Conservation (phyloP, 2,888 invertebrate genomes). For the Liopterus haemorrhoidalis region DNA sequence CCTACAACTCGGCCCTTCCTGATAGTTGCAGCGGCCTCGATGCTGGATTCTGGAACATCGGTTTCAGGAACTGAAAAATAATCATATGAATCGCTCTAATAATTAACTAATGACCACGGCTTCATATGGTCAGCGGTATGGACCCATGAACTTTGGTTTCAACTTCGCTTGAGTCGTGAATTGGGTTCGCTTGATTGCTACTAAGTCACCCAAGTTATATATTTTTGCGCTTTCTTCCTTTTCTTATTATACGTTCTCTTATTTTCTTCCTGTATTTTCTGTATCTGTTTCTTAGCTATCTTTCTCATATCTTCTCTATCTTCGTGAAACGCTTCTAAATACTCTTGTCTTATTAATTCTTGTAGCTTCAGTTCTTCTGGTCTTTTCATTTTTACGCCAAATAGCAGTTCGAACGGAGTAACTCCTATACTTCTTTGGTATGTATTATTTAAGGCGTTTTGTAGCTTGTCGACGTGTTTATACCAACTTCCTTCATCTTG, state of each 20-base stretch:
- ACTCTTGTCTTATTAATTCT: slow-evolving; percentile 22
- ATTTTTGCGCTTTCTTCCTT: slow-evolving; percentile 22
- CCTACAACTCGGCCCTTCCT: too few relatives aligned
- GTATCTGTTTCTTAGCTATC: slow-evolving; percentile 22
- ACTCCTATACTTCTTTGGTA: slow-evolving; percentile 17
- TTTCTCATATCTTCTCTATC: slow-evolving; percentile 16
- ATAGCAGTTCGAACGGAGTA: slow-evolving; percentile 20
- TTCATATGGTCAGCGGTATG: too few relatives aligned
- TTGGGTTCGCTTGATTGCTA: slow-evolving; percentile 28
- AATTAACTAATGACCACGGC: too few relatives aligned
- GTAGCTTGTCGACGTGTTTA: slow-evolving; percentile 11
- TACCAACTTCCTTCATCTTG: slow-evolving; percentile 21
- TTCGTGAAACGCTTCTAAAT: slow-evolving; percentile 15
- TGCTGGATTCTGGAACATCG: too few relatives aligned
- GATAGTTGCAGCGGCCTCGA: too few relatives aligned
- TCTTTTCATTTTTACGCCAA: slow-evolving; percentile 24
- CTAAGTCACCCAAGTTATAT: slow-evolving; percentile 25
- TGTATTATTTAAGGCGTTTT: slow-evolving; percentile 18
- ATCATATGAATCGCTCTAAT: too few relatives aligned
- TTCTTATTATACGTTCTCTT: slow-evolving; percentile 12
- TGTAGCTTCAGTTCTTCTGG: slow-evolving; percentile 17
- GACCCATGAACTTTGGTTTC: slow-evolving; percentile 28
- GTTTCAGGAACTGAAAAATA: too few relatives aligned
- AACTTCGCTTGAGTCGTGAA: slow-evolving; percentile 29
- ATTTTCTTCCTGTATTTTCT: slow-evolving; percentile 25